phyloP scores from a whole-genome alignment of 2,113 vertebrate species.

The Upupa epops region DNA sequence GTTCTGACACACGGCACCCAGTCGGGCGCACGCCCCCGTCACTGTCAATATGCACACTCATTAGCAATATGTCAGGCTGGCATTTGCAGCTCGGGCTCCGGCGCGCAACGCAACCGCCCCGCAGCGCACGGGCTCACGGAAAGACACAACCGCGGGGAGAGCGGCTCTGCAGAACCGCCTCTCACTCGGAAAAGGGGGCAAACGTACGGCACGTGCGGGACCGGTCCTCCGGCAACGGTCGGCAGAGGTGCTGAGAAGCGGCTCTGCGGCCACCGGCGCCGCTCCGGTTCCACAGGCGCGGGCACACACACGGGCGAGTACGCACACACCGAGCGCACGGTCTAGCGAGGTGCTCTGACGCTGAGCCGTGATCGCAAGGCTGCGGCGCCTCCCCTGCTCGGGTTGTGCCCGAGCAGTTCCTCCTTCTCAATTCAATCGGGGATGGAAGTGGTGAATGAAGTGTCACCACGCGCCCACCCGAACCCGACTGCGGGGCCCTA shows the following conservation, averaged over 20 bases:
- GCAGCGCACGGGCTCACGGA: neutral
- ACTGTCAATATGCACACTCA: constrained; percentile 74
- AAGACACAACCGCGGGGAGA: constrained; percentile 18
- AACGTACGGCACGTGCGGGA: neutral
- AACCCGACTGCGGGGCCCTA: neutral
- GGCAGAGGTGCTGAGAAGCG: neutral
- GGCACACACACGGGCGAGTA: neutral
- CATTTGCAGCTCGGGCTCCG: constrained; percentile 71
- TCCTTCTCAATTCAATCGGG: neutral
- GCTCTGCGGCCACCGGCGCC: neutral
- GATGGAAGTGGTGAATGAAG: neutral
- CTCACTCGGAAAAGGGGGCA: constrained; percentile 26
- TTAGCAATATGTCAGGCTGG: constrained; percentile 73
- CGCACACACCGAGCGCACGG: neutral
- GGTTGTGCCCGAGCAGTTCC: no score
- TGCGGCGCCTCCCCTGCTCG: accelerated
- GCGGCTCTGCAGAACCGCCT: neutral
- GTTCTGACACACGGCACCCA: constrained; percentile 60
- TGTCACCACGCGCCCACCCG: neutral
- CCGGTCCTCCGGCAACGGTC: neutral
- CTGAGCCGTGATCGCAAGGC: neutral
- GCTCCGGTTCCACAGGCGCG: no score
- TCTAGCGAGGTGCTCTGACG: neutral
- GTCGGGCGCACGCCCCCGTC: constrained; percentile 55
- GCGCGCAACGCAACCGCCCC: constrained; percentile 62